A percentile compares a stretch with the other conserved stretches of the same genome.
These are phyloP conservation scores for Cyprinodon tularosa DNA, from an alignment of 2,113 vertebrate species.

Conservation along the genomic window DNA sequence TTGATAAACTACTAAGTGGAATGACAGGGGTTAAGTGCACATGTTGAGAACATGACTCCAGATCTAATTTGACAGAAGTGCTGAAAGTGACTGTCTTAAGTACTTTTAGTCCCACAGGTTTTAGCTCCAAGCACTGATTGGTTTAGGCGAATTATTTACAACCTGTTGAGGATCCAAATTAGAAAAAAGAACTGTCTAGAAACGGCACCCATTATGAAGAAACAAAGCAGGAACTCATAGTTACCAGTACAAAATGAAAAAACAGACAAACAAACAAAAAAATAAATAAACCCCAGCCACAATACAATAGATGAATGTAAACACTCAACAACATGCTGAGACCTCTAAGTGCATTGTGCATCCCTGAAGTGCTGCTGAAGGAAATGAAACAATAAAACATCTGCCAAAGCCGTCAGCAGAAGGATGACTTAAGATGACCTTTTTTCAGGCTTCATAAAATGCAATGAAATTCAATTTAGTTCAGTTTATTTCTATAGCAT, in stretches of 20 bases:
- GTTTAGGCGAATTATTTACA: constrained; percentile 12
- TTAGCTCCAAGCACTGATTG: background rate
- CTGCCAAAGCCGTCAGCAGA: background rate
- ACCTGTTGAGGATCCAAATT: constrained; percentile 17
- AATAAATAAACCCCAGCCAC: no score
- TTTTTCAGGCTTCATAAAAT: constrained; percentile 33
- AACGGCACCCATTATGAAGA: constrained; percentile 19
- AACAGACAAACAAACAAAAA: constrained; percentile 23
- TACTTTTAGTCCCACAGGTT: constrained; percentile 21
- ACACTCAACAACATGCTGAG: constrained; percentile 19
- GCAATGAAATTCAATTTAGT: background rate
- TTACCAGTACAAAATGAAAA: background rate
- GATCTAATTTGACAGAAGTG: constrained; percentile 9
- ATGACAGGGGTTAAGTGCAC: constrained; percentile 25
- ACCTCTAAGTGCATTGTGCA: constrained; percentile 53
- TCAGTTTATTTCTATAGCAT: no score
- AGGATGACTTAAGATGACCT: constrained; percentile 4
- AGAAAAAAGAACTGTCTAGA: constrained; percentile 11
- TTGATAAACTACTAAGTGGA: constrained; percentile 26
- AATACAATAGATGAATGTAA: constrained; percentile 24
- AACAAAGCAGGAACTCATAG: background rate
- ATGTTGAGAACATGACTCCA: background rate
- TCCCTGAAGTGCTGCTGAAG: constrained; percentile 50
- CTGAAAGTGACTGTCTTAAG: constrained; percentile 30
- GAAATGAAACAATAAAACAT: constrained; percentile 9